These are phyloP conservation scores for Drosophila seguyi DNA, from an alignment of 1,140 invertebrate genomes.

Conservation along the genomic window DNA sequence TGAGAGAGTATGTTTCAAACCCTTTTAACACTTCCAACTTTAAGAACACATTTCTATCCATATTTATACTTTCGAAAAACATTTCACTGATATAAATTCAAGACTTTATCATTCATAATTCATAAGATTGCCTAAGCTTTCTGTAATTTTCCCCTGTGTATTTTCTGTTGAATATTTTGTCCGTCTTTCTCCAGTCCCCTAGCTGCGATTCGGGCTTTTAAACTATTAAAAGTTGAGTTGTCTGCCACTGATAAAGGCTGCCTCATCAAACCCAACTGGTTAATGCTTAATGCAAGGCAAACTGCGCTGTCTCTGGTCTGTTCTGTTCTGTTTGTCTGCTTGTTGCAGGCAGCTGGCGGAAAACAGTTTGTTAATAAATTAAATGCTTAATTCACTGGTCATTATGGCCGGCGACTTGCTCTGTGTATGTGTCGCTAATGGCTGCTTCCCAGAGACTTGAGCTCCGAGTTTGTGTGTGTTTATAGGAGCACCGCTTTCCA, in stretches of 20 bases:
- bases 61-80: neutral
- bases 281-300: constrained; percentile 73
- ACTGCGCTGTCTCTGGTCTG: constrained; percentile 27
- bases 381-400: constrained; percentile 79
- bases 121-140: neutral
- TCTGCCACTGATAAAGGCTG: constrained; percentile 60
- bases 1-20: neutral
- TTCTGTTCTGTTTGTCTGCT: constrained; percentile 19
- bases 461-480: neutral
- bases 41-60: neutral
- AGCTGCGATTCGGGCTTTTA: constrained; percentile 53
- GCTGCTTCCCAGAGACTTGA: constrained; percentile 15
- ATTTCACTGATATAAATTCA: neutral
- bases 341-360: constrained; percentile 51
- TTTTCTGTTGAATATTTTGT: constrained; percentile 29
- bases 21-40: neutral
- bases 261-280: constrained; percentile 60
- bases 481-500: constrained; percentile 1
- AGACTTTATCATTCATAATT: neutral
- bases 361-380: constrained; percentile 79
- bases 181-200: constrained; percentile 10
- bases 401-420: constrained; percentile 65
- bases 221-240: constrained; percentile 77
- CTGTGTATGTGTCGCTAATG: constrained; percentile 55
- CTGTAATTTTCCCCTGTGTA: constrained; percentile 16